phyloP scores from a whole-genome alignment of 1,140 invertebrate species.

The Drosophila gunungcola region DNA sequence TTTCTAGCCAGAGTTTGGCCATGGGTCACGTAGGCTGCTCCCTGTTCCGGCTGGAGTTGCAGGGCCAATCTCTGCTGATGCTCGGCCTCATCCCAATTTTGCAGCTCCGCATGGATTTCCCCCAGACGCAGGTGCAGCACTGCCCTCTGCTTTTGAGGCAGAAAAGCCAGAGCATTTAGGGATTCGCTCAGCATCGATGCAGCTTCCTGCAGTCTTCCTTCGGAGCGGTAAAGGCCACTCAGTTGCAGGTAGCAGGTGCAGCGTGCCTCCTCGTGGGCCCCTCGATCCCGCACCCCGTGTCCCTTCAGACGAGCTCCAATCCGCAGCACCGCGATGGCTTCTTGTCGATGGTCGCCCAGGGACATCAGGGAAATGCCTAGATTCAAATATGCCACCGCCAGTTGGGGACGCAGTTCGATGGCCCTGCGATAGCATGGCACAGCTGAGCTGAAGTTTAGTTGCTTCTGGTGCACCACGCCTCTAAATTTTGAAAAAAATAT shows the following conservation, averaged over 20 bases:
- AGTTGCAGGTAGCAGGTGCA: conserved; percentile 96
- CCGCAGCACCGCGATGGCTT: conserved; percentile 92
- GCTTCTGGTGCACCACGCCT: conserved; percentile 95
- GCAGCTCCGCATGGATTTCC: conserved; percentile 91
- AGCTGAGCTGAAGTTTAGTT: conserved; percentile 87
- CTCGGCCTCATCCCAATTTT: conserved; percentile 91
- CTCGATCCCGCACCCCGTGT: conserved; percentile 94
- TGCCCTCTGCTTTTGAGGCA: conserved; percentile 92
- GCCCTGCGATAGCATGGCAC: conserved; percentile 86
- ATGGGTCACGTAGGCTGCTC: conserved; percentile 94
- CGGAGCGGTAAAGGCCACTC: conserved; percentile 94
- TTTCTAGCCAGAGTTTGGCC: conserved; percentile 94
- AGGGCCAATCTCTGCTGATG: conserved; percentile 92
- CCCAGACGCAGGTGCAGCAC: conserved; percentile 85
- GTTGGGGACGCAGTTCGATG: conserved; percentile 95
- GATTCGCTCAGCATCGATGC: conserved; percentile 88
- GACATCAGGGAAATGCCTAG: conserved; percentile 93
- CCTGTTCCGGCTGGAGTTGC: conserved; percentile 91
- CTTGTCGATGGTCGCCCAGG: conserved; percentile 89
- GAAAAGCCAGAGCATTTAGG: conserved; percentile 91
- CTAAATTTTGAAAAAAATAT: conserved; percentile 88
- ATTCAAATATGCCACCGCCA: conserved; percentile 97
- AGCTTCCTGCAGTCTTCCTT: conserved; percentile 92
- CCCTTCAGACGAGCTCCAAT: conserved; percentile 93
- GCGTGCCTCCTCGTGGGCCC: conserved; percentile 94